Evolutionary conservation across 1,140 invertebrate species (phyloP).

Genomic region (Eueides isabella): DNA sequence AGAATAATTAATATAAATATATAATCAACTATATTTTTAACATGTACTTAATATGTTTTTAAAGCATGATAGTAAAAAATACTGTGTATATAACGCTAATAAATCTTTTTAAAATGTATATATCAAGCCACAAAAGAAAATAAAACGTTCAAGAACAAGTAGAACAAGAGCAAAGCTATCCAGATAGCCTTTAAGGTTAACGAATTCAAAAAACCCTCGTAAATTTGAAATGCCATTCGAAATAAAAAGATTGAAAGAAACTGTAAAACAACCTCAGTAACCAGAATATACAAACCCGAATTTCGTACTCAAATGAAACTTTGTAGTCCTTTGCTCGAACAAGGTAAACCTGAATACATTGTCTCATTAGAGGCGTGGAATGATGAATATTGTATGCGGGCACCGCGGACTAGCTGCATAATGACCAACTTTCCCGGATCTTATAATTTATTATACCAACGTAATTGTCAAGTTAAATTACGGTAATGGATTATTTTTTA

Average conservation of each 20-base stretch:
- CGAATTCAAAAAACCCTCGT: constrained; percentile 10
- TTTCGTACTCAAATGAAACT: constrained; percentile 37
- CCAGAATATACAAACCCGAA: constrained; percentile 27
- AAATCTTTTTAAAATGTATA: not conserved
- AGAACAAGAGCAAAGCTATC: not conserved
- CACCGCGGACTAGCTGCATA: constrained; percentile 47
- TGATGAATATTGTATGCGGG: constrained; percentile 62
- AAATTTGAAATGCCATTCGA: constrained; percentile 4
- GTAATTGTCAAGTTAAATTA: not conserved
- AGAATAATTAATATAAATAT: not conserved
- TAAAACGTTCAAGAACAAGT: constrained; percentile 8
- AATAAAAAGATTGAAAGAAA: constrained; percentile 17
- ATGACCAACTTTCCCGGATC: constrained; percentile 35
- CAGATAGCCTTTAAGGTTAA: constrained; percentile 2
- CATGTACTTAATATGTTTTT: not conserved
- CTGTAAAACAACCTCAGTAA: constrained; percentile 15
- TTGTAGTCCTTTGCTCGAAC: constrained; percentile 36
- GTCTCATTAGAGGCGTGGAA: constrained; percentile 57
- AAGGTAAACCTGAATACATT: constrained; percentile 66
- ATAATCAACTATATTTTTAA: not conserved
- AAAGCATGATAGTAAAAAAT: not conserved
- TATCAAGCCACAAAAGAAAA: not conserved
- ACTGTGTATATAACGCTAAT: not conserved
- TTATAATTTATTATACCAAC: constrained; percentile 16
- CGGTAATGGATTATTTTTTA: not conserved